Conservation (phyloP, 2,113 vertebrate species). For the Myotis davidii region DNA sequence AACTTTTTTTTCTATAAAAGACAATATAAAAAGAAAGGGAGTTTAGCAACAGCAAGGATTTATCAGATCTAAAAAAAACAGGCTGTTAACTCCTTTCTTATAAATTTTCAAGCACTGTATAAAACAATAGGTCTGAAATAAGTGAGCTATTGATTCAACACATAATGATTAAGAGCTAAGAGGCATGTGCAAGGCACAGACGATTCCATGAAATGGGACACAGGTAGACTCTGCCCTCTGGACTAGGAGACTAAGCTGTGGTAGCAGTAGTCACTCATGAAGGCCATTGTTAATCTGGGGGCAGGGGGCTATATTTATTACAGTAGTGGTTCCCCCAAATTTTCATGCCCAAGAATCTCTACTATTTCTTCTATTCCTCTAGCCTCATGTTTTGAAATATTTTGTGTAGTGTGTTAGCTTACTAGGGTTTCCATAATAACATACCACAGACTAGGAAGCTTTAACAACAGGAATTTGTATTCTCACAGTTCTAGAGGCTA, state of each 20-base stretch:
- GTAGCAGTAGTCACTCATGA: neutral
- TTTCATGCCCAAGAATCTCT: neutral
- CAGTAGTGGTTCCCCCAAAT: neutral
- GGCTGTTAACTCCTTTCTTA: neutral
- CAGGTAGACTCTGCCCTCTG: neutral
- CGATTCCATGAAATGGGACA: neutral
- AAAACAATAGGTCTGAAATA: neutral
- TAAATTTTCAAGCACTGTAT: neutral
- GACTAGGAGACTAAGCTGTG: neutral
- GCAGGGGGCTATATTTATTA: too few species aligned
- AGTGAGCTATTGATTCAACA: neutral
- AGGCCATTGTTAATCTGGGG: neutral
- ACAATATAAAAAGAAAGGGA: neutral
- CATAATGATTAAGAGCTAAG: neutral
- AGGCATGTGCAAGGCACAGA: neutral
- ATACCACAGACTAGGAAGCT: neutral
- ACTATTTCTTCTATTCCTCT: neutral
- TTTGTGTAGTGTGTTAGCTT: neutral
- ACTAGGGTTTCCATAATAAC: neutral
- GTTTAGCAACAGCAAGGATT: neutral
- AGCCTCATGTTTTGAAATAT: neutral
- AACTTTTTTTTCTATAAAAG: neutral
- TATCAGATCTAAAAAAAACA: neutral
- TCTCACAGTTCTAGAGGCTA: neutral
- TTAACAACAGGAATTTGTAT: neutral